Evolutionary conservation across 2,888 invertebrate species (phyloP).

Genomic region (Caenorhabditis angaria): DNA sequence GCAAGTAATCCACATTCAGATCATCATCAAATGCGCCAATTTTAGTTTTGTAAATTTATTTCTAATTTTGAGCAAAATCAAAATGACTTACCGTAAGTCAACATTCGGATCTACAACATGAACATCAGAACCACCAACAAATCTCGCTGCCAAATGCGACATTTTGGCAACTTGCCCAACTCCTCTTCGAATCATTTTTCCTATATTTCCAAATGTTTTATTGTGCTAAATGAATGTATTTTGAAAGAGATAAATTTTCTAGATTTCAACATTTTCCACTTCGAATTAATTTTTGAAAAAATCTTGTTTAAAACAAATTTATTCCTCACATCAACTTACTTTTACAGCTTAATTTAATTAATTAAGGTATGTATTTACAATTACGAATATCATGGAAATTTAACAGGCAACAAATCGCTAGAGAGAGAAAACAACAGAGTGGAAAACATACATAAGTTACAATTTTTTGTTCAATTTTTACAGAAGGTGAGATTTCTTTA

Average conservation of each 20-base stretch:
- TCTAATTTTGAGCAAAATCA: too few relatives aligned
- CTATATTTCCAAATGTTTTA: too few relatives aligned
- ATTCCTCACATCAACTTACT: background rate
- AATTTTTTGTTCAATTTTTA: background rate
- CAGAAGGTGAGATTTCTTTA: background rate
- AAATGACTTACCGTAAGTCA: slow-evolving; percentile 51
- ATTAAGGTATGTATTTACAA: too few relatives aligned
- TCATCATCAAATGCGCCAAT: too few relatives aligned
- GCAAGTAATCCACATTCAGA: too few relatives aligned
- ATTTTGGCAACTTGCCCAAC: slow-evolving; percentile 33
- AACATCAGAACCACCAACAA: slow-evolving; percentile 49
- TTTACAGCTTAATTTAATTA: background rate
- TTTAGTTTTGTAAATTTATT: too few relatives aligned
- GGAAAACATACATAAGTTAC: slow-evolving; percentile 10
- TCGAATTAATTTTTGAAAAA: too few relatives aligned
- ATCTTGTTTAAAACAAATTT: slow-evolving; percentile 16
- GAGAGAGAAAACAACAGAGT: background rate
- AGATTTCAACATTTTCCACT: too few relatives aligned
- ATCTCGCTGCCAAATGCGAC: slow-evolving; percentile 56
- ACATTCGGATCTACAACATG: slow-evolving; percentile 65
- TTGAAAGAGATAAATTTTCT: too few relatives aligned
- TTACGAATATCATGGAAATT: background rate
- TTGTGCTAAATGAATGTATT: too few relatives aligned
- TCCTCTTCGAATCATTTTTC: slow-evolving; percentile 26
- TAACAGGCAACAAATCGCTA: background rate